Evolutionary conservation across 2,113 vertebrate genomes (phyloP).

Genomic region (Psilopsiagon aymara): DNA sequence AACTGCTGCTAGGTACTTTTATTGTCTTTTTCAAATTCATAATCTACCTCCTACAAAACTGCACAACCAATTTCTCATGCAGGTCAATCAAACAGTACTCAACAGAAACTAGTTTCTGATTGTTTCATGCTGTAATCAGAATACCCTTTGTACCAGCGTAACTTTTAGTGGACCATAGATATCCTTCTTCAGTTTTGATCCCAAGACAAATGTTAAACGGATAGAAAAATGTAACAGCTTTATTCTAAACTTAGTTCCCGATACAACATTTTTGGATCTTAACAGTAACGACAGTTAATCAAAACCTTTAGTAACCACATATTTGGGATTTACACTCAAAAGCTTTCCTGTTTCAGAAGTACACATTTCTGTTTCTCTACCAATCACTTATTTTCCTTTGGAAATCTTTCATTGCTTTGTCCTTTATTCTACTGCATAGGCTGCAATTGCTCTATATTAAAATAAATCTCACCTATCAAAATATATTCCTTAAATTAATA

Average conservation of each 20-base stretch:
- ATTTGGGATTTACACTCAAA: not conserved
- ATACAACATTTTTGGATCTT: not conserved
- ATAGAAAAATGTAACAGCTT: not conserved
- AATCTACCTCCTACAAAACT: slow-evolving; percentile 76
- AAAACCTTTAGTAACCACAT: not conserved
- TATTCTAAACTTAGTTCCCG: not conserved
- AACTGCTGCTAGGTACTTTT: slow-evolving; percentile 74
- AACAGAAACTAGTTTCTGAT: slow-evolving; percentile 8
- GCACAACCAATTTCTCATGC: slow-evolving; percentile 64
- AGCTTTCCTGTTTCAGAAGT: not conserved
- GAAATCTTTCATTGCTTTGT: not conserved
- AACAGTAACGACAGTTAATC: rapidly evolving
- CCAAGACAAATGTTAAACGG: not conserved
- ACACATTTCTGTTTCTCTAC: not conserved
- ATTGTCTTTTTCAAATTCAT: slow-evolving; percentile 75
- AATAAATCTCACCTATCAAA: not conserved
- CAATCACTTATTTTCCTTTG: not conserved
- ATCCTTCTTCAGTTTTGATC: not conserved
- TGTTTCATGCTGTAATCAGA: slow-evolving; percentile 14
- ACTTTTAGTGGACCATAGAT: not conserved
- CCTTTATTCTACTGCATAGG: not conserved
- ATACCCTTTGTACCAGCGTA: not conserved
- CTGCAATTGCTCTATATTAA: not conserved
- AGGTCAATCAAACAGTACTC: slow-evolving; percentile 61
- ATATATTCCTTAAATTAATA: not conserved